phyloP scores from a whole-genome alignment of 2,797 vertebrate genomes.

The Ciconia nigra region DNA sequence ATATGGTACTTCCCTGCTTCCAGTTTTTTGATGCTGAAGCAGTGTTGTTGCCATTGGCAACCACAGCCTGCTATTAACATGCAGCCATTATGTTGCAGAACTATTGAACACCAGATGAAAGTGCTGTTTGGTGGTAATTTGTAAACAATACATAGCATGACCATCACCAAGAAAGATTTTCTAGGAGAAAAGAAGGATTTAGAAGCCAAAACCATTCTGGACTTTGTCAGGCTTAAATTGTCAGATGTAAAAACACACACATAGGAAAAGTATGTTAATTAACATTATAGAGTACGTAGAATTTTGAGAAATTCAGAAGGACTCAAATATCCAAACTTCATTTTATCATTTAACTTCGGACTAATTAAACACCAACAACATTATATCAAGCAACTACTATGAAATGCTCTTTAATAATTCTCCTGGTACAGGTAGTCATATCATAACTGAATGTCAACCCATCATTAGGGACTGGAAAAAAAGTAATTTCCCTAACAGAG shows the following conservation, averaged over 20 bases:
- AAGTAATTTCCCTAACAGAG: background rate
- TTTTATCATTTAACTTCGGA: background rate
- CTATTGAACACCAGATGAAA: constrained; percentile 33
- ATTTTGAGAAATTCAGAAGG: background rate
- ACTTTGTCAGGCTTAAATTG: background rate
- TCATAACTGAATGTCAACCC: constrained; percentile 34
- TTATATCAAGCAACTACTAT: background rate
- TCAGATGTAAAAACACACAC: background rate
- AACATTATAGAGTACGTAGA: background rate
- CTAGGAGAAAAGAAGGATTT: background rate
- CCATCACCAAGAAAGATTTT: background rate
- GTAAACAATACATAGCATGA: background rate
- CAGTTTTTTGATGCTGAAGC: background rate
- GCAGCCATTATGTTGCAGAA: background rate
- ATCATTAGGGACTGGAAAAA: background rate
- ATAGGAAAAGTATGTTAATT: background rate
- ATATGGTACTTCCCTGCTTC: background rate
- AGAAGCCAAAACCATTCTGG: background rate
- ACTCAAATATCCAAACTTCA: background rate
- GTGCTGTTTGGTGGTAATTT: background rate
- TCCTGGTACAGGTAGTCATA: background rate
- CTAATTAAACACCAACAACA: background rate
- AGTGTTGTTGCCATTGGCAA: constrained; percentile 17
- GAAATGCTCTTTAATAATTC: constrained; percentile 30
- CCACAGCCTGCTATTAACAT: background rate